Evolutionary conservation across 2,113 vertebrate species (phyloP).

Genomic region (Colaptes auratus): DNA sequence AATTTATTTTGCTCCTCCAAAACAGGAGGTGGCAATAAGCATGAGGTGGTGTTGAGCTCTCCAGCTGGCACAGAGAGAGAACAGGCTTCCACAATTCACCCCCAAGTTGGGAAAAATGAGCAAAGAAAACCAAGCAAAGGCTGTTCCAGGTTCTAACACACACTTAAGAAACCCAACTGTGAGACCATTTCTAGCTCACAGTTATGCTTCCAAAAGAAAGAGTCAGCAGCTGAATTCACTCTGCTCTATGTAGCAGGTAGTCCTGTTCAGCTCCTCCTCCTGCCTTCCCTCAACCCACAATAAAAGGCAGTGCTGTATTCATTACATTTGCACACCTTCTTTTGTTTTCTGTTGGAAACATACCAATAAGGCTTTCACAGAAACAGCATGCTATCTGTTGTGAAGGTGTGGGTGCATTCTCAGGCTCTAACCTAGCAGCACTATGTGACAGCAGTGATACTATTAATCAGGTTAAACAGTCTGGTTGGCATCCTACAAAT

Average conservation of each 20-base stretch:
- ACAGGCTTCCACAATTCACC: neutral
- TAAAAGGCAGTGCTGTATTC: neutral
- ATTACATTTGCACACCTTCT: neutral
- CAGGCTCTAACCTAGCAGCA: neutral
- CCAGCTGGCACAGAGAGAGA: neutral
- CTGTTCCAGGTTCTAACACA: neutral
- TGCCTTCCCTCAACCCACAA: neutral
- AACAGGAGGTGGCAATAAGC: neutral
- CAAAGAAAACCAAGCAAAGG: neutral
- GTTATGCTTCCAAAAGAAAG: neutral
- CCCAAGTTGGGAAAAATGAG: neutral
- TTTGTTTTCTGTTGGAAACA: neutral
- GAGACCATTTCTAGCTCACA: neutral
- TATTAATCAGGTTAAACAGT: constrained; percentile 16
- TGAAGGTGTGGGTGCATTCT: neutral
- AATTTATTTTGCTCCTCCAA: neutral
- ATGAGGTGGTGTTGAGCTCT: rapidly evolving
- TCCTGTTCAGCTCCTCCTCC: neutral
- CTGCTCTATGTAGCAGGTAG: rapidly evolving
- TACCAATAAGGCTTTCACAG: neutral
- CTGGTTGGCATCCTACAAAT: neutral
- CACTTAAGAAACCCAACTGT: neutral
- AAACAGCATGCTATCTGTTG: neutral
- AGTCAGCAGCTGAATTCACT: neutral
- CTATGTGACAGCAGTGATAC: neutral